Conservation (phyloP, 2,888 invertebrate species). For the Coecobrya sp. region DNA sequence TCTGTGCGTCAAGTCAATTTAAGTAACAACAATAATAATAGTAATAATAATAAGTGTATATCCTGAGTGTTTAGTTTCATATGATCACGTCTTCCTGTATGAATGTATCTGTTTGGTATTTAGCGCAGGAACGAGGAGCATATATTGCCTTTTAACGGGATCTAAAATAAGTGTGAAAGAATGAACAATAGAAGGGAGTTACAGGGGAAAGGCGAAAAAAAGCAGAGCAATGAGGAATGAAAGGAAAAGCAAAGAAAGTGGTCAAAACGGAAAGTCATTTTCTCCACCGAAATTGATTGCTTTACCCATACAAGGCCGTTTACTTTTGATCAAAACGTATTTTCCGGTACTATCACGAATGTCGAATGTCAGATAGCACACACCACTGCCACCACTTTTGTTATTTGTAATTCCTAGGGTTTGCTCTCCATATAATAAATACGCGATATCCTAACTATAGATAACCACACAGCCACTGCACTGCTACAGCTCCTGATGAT, state of each 20-base stretch:
- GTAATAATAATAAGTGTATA: not conserved
- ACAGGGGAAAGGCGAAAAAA: not conserved
- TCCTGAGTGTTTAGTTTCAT: not conserved
- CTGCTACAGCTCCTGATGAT: not conserved
- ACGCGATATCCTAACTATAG: not conserved
- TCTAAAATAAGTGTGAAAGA: constrained; percentile 46
- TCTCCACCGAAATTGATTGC: constrained; percentile 80
- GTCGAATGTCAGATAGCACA: too few relatives aligned
- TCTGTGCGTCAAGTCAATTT: not conserved
- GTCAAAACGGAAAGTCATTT: constrained; percentile 78
- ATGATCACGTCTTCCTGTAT: not conserved
- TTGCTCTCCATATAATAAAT: not conserved
- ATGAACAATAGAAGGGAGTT: constrained; percentile 14
- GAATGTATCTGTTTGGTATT: constrained; percentile 43
- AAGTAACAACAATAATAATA: too few relatives aligned
- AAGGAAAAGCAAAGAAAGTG: constrained; percentile 61
- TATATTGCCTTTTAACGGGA: constrained; percentile 35
- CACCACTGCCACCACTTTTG: not conserved
- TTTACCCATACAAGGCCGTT: constrained; percentile 76
- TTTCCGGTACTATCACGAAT: constrained; percentile 78
- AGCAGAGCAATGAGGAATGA: not conserved
- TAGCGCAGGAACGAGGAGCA: constrained; percentile 1
- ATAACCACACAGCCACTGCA: not conserved
- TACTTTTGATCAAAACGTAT: constrained; percentile 80
- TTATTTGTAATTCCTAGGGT: constrained; percentile 22